These are phyloP conservation scores for Bombylius discolor DNA, from an alignment of 2,888 invertebrate species.

Conservation along the genomic window DNA sequence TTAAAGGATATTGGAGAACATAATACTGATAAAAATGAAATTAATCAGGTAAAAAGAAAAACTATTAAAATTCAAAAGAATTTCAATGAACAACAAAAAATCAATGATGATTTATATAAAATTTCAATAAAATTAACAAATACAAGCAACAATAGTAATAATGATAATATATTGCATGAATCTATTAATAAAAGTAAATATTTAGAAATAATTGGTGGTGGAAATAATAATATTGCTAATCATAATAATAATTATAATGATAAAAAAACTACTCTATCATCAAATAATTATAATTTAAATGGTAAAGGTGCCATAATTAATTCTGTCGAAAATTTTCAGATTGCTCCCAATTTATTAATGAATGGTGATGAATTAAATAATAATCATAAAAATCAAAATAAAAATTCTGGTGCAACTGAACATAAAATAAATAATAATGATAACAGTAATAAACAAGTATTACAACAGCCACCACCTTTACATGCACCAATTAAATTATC, in stretches of 20 bases:
- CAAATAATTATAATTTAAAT: background rate
- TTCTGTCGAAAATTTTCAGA: conserved; percentile 40
- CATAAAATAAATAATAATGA: background rate
- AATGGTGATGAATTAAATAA: conserved; percentile 10
- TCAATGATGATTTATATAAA: conserved; percentile 36
- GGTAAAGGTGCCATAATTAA: conserved; percentile 25
- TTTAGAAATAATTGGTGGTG: background rate
- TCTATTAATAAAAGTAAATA: background rate
- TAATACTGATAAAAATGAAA: too few species aligned
- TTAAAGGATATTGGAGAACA: background rate
- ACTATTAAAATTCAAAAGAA: conserved; percentile 22
- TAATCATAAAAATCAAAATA: conserved; percentile 19
- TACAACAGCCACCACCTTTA: conserved; percentile 23
- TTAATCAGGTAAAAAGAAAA: background rate
- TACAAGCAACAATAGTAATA: conserved; percentile 13
- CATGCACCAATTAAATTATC: conserved; percentile 24
- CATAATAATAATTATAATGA: background rate
- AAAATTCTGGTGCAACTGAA: conserved; percentile 14
- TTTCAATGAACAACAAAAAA: conserved; percentile 32
- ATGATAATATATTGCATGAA: background rate
- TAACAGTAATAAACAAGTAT: conserved; percentile 7
- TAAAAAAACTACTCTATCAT: too few species aligned
- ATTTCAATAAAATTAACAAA: conserved; percentile 31
- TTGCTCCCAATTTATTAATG: conserved; percentile 26
- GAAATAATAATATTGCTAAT: background rate